phyloP scores from a whole-genome alignment of 2,888 invertebrate species.

The Harpagoxenus sublaevis region DNA sequence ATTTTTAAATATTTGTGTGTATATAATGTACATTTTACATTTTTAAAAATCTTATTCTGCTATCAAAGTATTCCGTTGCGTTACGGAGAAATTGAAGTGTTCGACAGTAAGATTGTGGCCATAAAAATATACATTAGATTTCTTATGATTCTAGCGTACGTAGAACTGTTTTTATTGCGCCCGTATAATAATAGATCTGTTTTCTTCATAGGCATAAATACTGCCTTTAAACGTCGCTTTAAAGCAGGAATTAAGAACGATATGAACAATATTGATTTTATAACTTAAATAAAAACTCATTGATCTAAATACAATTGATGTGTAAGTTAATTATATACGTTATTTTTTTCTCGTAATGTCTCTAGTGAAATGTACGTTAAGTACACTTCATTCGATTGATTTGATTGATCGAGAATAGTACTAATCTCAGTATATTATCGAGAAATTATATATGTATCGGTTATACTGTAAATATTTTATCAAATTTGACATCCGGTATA shows the following conservation, averaged over 20 bases:
- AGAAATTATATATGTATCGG: neutral
- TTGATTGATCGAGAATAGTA: neutral
- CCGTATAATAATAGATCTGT: slow-evolving; percentile 17
- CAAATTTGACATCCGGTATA: neutral
- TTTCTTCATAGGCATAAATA: slow-evolving; percentile 18
- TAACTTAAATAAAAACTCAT: neutral
- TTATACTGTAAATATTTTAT: neutral
- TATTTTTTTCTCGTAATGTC: neutral
- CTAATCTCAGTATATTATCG: neutral
- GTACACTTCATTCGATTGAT: neutral
- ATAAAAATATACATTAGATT: neutral
- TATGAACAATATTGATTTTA: neutral
- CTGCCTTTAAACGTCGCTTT: neutral
- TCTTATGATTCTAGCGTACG: neutral
- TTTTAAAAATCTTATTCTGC: neutral
- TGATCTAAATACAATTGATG: neutral
- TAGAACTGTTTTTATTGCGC: neutral
- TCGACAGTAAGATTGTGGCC: neutral
- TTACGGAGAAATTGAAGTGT: neutral
- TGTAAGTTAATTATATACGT: neutral
- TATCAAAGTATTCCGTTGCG: neutral
- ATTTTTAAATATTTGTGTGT: neutral
- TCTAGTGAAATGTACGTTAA: neutral
- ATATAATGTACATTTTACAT: neutral
- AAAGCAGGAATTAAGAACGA: neutral